phyloP scores from a whole-genome alignment of 2,113 vertebrate genomes.

The Carassius gibelio region DNA sequence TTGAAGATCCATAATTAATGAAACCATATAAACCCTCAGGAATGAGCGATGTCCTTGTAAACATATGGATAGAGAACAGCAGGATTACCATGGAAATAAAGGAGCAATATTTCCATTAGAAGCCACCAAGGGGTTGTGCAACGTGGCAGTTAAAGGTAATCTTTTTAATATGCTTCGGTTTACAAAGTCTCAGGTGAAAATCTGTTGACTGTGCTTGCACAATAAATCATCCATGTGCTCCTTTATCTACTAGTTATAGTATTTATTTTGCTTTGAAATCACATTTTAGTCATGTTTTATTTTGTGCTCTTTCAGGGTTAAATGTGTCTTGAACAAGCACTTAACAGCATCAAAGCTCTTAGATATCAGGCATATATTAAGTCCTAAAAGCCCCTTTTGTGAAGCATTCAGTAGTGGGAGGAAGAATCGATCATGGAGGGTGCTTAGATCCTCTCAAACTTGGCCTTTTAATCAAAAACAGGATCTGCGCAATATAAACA shows the following conservation, averaged over 20 bases:
- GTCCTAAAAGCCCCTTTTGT: conserved; percentile 38
- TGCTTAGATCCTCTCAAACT: conserved; percentile 32
- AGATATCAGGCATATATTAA: conserved; percentile 9
- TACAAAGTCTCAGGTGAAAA: conserved; percentile 1
- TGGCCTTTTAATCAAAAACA: conserved; percentile 47
- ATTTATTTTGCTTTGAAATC: conserved; percentile 9
- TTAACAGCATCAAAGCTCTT: conserved; percentile 19
- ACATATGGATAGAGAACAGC: conserved; percentile 24
- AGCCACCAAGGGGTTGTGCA: background rate
- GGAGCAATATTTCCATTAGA: conserved; percentile 10
- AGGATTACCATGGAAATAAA: conserved; percentile 26
- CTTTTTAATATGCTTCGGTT: conserved; percentile 31
- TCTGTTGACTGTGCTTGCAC: background rate
- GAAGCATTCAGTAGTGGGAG: conserved; percentile 16
- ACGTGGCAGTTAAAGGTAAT: conserved; percentile 13
- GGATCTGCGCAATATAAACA: conserved; percentile 47
- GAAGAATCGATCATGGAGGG: conserved; percentile 34
- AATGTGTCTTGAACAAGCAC: conserved; percentile 35
- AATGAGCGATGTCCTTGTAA: conserved; percentile 6
- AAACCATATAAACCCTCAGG: conserved; percentile 27
- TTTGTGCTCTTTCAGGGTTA: background rate
- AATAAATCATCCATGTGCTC: background rate
- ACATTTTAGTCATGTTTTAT: background rate
- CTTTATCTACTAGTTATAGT: background rate
- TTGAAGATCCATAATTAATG: conserved; percentile 35